Evolutionary conservation across 2,113 vertebrate genomes (phyloP).

Genomic region (Pampusana beccarii): DNA sequence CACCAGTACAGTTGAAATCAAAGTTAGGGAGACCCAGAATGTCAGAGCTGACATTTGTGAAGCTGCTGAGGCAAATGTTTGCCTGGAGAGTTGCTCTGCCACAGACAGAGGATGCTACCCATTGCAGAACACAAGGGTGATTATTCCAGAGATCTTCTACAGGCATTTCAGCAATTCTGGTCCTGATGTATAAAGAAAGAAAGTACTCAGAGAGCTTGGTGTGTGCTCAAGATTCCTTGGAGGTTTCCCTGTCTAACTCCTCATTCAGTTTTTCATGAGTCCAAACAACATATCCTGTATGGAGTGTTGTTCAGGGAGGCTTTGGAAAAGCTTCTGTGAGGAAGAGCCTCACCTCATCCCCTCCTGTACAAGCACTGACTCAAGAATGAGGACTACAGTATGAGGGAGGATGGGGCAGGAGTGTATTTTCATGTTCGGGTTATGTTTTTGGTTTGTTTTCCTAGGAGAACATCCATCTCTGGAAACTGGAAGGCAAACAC

Average conservation of each 20-base stretch:
- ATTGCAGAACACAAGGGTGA: not conserved
- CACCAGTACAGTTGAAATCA: not conserved
- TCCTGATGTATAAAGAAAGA: constrained; percentile 13
- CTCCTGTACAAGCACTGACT: not conserved
- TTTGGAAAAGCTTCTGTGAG: constrained; percentile 40
- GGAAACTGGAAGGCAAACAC: constrained; percentile 99
- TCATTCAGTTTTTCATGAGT: not conserved
- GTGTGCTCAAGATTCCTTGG: constrained; percentile 43
- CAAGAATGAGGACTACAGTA: not conserved
- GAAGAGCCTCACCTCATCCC: not conserved
- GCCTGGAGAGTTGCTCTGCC: not conserved
- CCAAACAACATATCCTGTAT: constrained; percentile 15
- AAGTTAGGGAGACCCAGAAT: not conserved
- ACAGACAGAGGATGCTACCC: not conserved
- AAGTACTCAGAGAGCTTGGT: constrained; percentile 29
- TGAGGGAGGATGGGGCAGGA: not conserved
- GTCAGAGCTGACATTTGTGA: not conserved
- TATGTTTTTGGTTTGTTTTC: constrained; percentile 57
- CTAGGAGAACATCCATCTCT: constrained; percentile 97
- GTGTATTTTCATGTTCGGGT: constrained; percentile 8
- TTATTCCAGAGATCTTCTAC: constrained; percentile 9
- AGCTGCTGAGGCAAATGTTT: not conserved
- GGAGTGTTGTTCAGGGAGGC: not conserved
- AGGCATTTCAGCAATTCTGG: not conserved
- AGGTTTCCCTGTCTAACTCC: constrained; percentile 32